Evolutionary conservation across 2,888 invertebrate genomes (phyloP).

Genomic region (Drosophila emarginata): DNA sequence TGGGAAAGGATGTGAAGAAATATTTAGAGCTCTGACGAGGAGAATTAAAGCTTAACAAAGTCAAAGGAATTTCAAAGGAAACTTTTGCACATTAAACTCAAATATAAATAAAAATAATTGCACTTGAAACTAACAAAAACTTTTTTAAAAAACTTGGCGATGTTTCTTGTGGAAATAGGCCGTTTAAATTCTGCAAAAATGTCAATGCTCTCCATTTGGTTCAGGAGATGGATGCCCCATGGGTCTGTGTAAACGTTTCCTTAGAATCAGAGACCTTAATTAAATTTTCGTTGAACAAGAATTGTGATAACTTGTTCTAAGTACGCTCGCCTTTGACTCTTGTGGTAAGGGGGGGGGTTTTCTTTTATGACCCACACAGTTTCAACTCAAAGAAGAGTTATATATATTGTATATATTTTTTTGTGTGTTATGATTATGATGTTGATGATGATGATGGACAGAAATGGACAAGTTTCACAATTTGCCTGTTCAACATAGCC

Average conservation of each 20-base stretch:
- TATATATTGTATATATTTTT: neutral
- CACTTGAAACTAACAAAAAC: no score
- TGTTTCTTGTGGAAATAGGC: neutral
- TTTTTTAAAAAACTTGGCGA: neutral
- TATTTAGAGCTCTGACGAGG: constrained; percentile 8
- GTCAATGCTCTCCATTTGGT: constrained; percentile 38
- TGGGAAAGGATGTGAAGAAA: constrained; percentile 55
- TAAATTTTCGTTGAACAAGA: constrained; percentile 67
- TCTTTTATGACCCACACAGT: constrained; percentile 65
- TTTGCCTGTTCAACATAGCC: constrained; percentile 39
- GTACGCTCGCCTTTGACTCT: constrained; percentile 47
- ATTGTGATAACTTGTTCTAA: constrained; percentile 71
- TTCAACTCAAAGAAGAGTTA: constrained; percentile 22
- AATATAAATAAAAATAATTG: no score
- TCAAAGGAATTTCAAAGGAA: constrained; percentile 2
- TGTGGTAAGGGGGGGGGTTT: neutral
- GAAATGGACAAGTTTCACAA: constrained; percentile 57
- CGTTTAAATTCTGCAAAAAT: constrained; percentile 11
- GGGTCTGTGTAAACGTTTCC: constrained; percentile 50
- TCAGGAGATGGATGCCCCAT: constrained; percentile 3
- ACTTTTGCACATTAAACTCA: no score
- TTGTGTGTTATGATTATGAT: constrained; percentile 2
- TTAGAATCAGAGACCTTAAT: constrained; percentile 65
- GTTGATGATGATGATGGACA: constrained; percentile 28
- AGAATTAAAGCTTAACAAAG: constrained; percentile 7